A percentile compares a stretch with the other conserved stretches of the same genome.
Evolutionary conservation across 2,113 vertebrate genomes (phyloP).

Genomic region (Strix aluco): DNA sequence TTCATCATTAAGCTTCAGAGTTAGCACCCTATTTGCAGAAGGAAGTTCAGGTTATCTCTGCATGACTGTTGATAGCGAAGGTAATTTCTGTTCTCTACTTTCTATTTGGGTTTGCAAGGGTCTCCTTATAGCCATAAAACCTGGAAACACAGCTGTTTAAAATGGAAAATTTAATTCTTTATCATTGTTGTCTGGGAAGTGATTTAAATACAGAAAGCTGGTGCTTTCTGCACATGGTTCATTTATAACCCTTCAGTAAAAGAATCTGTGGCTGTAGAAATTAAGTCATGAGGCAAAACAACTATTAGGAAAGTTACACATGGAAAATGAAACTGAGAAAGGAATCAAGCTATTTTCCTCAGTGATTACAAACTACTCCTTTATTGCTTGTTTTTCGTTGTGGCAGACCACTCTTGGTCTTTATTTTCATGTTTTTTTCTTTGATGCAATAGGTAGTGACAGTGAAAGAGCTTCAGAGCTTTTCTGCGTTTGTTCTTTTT

Average conservation of each 20-base stretch:
- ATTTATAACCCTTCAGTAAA: neutral
- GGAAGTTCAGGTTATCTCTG: neutral
- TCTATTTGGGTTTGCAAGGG: neutral
- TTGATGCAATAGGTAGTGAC: neutral
- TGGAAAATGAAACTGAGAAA: neutral
- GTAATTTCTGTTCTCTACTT: neutral
- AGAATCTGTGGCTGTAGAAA: neutral
- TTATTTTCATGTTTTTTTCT: neutral
- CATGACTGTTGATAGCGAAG: neutral
- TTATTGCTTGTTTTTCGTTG: neutral
- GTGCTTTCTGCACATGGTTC: neutral
- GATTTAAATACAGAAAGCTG: neutral
- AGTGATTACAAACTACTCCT: neutral
- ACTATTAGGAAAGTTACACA: neutral
- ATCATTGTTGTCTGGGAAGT: neutral
- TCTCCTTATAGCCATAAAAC: neutral
- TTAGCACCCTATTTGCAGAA: neutral
- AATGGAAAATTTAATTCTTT: neutral
- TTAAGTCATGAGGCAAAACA: neutral
- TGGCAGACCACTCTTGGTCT: neutral
- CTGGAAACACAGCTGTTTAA: neutral
- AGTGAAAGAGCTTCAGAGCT: neutral
- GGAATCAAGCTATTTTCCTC: neutral
- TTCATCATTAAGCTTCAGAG: conserved; percentile 18
- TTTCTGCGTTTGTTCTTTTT: neutral